Conservation (phyloP, 2,797 vertebrate genomes). For the Dicrostonyx torquatus region DNA sequence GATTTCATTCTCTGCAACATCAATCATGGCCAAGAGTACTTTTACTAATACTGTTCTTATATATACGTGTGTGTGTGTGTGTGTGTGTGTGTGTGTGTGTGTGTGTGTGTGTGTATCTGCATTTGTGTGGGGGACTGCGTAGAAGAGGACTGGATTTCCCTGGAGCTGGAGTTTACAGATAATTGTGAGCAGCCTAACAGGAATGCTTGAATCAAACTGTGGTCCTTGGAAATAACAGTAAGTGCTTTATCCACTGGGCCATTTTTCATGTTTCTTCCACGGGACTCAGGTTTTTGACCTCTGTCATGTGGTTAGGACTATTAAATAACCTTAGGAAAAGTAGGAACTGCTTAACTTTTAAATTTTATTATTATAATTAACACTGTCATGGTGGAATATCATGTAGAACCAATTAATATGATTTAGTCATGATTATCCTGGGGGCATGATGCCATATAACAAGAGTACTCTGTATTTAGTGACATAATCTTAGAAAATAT, state of each 20-base stretch:
- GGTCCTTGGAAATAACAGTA: neutral
- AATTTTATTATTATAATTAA: slow-evolving; percentile 67
- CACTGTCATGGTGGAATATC: slow-evolving; percentile 34
- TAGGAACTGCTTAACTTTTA: slow-evolving; percentile 42
- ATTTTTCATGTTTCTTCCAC: slow-evolving; percentile 11
- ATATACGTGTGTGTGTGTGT: too few species aligned
- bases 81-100: too few species aligned
- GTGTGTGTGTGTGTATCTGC: neutral
- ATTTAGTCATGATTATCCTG: slow-evolving; percentile 49
- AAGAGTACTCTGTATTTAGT: slow-evolving; percentile 18
- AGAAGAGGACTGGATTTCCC: neutral
- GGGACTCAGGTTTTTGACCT: slow-evolving; percentile 7
- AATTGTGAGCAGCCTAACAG: neutral
- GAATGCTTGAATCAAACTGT: neutral
- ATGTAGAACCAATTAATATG: slow-evolving; percentile 52
- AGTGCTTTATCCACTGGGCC: neutral
- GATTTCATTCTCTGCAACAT: neutral
- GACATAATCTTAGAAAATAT: neutral
- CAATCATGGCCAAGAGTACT: neutral
- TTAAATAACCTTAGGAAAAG: slow-evolving; percentile 16
- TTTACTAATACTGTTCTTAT: neutral
- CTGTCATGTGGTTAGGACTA: neutral
- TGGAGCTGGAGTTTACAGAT: neutral
- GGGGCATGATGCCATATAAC: neutral
- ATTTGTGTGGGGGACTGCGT: neutral